Percentiles rank a stretch among this genome's conserved stretches.
phyloP scores from a whole-genome alignment of 2,113 vertebrate species.

The Megaceryle torquata region DNA sequence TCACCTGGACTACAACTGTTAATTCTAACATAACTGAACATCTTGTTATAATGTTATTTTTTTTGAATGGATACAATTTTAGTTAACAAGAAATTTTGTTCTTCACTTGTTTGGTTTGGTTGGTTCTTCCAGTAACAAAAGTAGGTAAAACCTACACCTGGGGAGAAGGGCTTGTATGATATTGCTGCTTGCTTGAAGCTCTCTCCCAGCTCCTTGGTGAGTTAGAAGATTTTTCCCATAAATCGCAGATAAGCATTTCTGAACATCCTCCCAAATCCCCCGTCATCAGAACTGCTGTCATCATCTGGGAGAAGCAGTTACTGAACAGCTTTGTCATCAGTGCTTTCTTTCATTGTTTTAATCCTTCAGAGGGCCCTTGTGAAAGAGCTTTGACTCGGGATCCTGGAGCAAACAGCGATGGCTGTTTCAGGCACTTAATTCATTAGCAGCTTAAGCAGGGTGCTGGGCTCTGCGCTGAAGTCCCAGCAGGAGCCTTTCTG shows the following conservation, averaged over 20 bases:
- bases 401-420: background rate
- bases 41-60: background rate
- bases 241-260: background rate
- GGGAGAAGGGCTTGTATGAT: rapidly evolving
- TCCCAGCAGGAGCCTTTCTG: background rate
- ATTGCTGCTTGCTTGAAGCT: background rate
- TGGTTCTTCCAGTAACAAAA: background rate
- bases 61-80: background rate
- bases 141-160: background rate
- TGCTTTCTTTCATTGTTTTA: background rate
- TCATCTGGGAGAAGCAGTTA: background rate
- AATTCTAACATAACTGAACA: background rate
- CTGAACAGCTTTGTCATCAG: background rate
- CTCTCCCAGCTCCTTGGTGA: background rate
- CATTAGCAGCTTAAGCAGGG: background rate
- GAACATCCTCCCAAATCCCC: background rate
- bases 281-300: background rate
- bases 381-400: background rate
- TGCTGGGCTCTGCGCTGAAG: background rate
- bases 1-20: background rate
- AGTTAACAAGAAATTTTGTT: background rate
- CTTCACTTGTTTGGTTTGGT: rapidly evolving
- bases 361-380: background rate
- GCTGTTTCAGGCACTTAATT: background rate
- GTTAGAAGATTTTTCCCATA: background rate